Evolutionary conservation across 2,888 invertebrate species (phyloP).

Genomic region (Hedychridium roseum): DNA sequence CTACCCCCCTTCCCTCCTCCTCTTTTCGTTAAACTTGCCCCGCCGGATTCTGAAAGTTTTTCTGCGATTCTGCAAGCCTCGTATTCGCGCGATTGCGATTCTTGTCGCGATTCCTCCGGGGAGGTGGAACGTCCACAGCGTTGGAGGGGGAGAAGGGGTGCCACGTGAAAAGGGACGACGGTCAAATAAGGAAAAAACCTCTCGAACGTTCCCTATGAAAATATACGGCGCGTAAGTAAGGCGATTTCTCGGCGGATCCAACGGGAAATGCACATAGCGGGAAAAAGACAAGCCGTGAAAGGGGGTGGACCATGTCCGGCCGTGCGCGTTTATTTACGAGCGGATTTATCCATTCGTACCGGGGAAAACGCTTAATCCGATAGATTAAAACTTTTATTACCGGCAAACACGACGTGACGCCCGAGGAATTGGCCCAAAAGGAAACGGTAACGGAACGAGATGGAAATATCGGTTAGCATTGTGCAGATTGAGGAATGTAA

Average conservation of each 20-base stretch:
- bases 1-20: constrained; percentile 1
- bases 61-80: constrained; percentile 7
- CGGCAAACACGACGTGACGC: constrained; percentile 27
- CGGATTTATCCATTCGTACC: constrained; percentile 22
- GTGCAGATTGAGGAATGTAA: constrained; percentile 12
- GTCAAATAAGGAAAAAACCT: constrained; percentile 16
- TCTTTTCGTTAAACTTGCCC: constrained; percentile 12
- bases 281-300: constrained; percentile 1
- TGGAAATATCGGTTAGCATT: neutral
- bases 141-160: neutral
- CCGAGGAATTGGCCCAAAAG: constrained; percentile 11
- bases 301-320: neutral
- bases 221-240: constrained; percentile 18
- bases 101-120: constrained; percentile 16
- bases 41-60: constrained; percentile 26
- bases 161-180: neutral
- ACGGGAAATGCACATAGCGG: constrained; percentile 1
- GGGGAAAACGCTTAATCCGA: constrained; percentile 37
- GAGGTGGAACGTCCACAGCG: no score
- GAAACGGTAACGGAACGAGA: neutral
- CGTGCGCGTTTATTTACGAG: neutral
- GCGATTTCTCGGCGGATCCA: constrained; percentile 6
- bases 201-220: no score
- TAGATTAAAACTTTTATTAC: constrained; percentile 35
- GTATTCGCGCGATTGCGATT: constrained; percentile 14